Evolutionary conservation across 1,140 invertebrate species (phyloP).

Genomic region (Lepidurus couesii): DNA sequence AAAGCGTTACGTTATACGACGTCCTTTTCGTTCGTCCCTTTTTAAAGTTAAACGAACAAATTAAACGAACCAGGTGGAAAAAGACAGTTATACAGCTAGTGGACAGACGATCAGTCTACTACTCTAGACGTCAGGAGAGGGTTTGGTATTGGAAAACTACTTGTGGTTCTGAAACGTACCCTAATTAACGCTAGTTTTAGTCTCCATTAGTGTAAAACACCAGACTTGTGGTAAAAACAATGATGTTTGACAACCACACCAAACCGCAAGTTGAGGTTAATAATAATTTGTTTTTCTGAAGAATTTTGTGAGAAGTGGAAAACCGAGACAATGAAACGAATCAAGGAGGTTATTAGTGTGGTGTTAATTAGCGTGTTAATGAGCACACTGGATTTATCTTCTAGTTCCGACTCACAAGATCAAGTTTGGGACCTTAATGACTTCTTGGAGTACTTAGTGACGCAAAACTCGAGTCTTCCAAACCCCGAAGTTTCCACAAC

Average conservation of each 20-base stretch:
- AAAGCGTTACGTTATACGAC: neutral
- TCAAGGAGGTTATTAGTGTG: neutral
- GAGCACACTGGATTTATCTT: neutral
- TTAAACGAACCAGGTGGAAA: neutral
- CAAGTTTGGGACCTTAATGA: neutral
- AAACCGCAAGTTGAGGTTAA: too few species aligned
- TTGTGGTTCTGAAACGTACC: neutral
- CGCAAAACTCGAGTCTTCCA: neutral
- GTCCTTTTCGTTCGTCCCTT: neutral
- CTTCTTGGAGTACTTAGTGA: neutral
- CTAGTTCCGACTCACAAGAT: neutral
- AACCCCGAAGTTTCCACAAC: neutral
- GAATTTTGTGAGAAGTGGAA: too few species aligned
- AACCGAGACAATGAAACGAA: too few species aligned
- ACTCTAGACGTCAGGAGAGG: neutral
- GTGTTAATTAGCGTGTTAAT: neutral
- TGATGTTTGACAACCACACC: too few species aligned
- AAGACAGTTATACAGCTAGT: constrained; percentile 10
- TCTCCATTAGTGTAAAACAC: too few species aligned
- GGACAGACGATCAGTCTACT: neutral
- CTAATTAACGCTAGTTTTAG: too few species aligned
- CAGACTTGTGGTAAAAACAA: too few species aligned
- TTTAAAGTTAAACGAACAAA: too few species aligned
- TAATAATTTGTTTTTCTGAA: too few species aligned
- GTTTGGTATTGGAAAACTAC: neutral